Evolutionary conservation across 1,140 invertebrate genomes (phyloP).

Genomic region (Drosophila aff.): DNA sequence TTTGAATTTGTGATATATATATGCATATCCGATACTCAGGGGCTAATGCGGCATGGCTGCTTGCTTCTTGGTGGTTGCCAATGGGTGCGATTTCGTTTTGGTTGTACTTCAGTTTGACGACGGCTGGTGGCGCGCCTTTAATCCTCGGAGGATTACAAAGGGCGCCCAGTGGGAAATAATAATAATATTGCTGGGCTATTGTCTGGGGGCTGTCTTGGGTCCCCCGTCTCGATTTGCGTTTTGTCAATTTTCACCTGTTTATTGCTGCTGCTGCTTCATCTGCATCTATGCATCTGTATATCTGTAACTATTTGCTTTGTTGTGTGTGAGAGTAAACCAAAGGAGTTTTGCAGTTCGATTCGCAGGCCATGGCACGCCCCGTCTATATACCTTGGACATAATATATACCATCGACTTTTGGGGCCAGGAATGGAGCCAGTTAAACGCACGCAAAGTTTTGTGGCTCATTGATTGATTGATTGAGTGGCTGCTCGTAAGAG

Average conservation of each 20-base stretch:
- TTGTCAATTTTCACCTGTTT: conserved; percentile 74
- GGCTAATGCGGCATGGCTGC: conserved; percentile 14
- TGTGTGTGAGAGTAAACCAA: conserved; percentile 77
- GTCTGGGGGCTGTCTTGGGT: conserved; percentile 52
- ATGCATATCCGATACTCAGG: not conserved
- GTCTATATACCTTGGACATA: not conserved
- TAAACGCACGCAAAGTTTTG: conserved; percentile 75
- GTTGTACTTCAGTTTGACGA: conserved; percentile 77
- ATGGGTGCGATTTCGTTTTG: conserved; percentile 65
- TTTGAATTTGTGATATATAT: not conserved
- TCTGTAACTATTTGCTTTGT: conserved; percentile 49
- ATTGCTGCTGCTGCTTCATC: conserved; percentile 60
- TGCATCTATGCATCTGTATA: conserved; percentile 50
- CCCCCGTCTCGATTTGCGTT: conserved; percentile 62
- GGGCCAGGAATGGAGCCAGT: conserved; percentile 61
- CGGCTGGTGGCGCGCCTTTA: conserved; percentile 59
- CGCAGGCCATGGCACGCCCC: conserved; percentile 41
- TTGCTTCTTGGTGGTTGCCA: conserved; percentile 66
- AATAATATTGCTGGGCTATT: conserved; percentile 85
- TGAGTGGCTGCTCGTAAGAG: conserved; percentile 73
- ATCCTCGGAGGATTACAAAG: conserved; percentile 79
- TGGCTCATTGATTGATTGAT: conserved; percentile 58
- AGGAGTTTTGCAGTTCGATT: conserved; percentile 61
- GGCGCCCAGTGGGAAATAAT: conserved; percentile 69
- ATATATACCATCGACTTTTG: not conserved